A percentile compares a stretch with the other conserved stretches of the same genome.
Evolutionary conservation across 2,113 vertebrate species (phyloP).

Genomic region (Psettodes erumei): DNA sequence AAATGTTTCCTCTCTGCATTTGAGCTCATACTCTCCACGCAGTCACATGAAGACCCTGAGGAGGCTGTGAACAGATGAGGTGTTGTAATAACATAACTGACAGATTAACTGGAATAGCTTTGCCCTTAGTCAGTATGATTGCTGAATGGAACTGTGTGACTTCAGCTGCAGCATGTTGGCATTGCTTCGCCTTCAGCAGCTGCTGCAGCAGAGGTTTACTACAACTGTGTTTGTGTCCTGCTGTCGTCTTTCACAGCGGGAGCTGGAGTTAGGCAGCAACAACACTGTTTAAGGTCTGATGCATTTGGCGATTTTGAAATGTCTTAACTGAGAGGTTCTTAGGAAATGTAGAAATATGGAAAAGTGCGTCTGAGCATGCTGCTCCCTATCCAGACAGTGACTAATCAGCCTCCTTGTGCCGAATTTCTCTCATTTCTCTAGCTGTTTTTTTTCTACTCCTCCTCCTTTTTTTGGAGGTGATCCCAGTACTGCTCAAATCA

Average conservation of each 20-base stretch:
- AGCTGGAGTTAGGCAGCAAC: constrained; percentile 18
- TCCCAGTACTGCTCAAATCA: constrained; percentile 49
- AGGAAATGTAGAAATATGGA: constrained; percentile 26
- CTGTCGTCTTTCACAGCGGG: constrained; percentile 28
- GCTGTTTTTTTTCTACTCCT: constrained; percentile 31
- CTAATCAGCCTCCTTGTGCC: constrained; percentile 28
- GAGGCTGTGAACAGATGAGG: constrained; percentile 65
- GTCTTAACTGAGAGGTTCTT: constrained; percentile 7
- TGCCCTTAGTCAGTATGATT: constrained; percentile 68
- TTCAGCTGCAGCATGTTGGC: constrained; percentile 70
- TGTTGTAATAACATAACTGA: constrained; percentile 66
- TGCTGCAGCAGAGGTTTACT: constrained; percentile 46
- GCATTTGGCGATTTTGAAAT: neutral
- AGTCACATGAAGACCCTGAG: constrained; percentile 66
- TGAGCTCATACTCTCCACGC: constrained; percentile 61
- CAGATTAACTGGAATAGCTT: constrained; percentile 67
- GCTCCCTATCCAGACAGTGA: constrained; percentile 15
- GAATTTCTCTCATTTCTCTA: constrained; percentile 44
- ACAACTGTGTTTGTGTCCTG: constrained; percentile 29
- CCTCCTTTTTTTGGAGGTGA: constrained; percentile 43
- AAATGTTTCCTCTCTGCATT: constrained; percentile 59
- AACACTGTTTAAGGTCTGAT: constrained; percentile 6
- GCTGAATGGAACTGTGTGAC: constrained; percentile 61
- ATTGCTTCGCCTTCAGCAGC: constrained; percentile 57
- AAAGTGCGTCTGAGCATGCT: neutral